Percentiles rank a stretch among this genome's conserved stretches.
phyloP scores from a whole-genome alignment of 2,113 vertebrate species.

The Haemorhous mexicanus region DNA sequence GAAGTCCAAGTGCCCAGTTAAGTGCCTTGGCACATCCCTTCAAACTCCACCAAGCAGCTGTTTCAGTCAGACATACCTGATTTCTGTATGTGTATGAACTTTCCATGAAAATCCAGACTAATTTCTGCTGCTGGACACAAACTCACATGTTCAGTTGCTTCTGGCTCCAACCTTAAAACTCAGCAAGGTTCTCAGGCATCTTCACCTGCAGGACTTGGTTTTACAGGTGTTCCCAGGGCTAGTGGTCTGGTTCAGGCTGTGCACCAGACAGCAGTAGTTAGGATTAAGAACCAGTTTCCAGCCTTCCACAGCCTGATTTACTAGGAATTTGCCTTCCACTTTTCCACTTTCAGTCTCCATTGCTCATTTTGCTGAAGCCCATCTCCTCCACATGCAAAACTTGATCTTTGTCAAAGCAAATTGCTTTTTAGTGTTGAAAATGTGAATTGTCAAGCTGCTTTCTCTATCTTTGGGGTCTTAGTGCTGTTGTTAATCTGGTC shows the following conservation, averaged over 20 bases:
- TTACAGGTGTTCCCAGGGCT: not conserved
- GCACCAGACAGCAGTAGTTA: not conserved
- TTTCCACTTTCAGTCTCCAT: not conserved
- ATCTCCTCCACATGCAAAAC: not conserved
- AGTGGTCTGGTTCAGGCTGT: not conserved
- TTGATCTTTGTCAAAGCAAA: not conserved
- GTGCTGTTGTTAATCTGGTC: not conserved
- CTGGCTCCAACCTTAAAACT: not conserved
- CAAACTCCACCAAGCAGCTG: not conserved
- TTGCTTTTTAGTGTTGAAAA: not conserved
- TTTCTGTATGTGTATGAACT: not conserved
- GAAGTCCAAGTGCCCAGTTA: not conserved
- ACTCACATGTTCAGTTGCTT: not conserved
- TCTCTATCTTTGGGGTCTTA: not conserved
- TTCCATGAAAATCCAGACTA: not conserved
- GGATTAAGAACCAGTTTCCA: not conserved
- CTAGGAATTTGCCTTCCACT: not conserved
- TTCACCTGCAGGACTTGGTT: not conserved
- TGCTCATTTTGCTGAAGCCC: not conserved
- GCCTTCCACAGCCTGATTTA: not conserved
- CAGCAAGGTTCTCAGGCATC: not conserved
- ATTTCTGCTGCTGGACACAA: not conserved
- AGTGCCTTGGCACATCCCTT: not conserved
- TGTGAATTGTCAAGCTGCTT: not conserved
- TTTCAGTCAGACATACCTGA: not conserved